Base-by-base conservation (phyloP, 2,113 vertebrate species). In the Meleagris gallopavo region DNA sequence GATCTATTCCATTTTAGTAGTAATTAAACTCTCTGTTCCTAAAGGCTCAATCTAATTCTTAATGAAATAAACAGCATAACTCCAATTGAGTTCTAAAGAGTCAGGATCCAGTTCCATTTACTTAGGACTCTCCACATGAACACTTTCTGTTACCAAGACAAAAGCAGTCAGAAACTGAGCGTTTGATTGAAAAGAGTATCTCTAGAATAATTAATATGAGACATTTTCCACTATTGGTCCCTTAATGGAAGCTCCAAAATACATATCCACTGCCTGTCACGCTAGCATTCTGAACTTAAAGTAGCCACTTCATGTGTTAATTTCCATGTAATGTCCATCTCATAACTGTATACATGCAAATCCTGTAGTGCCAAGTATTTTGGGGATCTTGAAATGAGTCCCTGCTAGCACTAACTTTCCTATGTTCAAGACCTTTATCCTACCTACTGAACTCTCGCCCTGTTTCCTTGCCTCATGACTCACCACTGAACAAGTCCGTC, bases 401-500 rank as follows among this genome's bases (percentile, higher is more conserved):
- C 61, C 54, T 91, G 91, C 60, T 52, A n/a, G 64, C 55, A 9
- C 7, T 67, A 72, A 24, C 38, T 71, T 91, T 83, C 77, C 87
- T 75, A 86, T 70, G 50, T 80, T 89, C 71, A 29, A 79, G 87
- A 82, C 84, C 91, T 91, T 89, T 88, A 41, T 58, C 78, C 86
- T 95, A 60, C 55, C 55, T 82, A 55, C 91, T 95, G 87, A 92
- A 94, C 94, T 95, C 78, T 95, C 55, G 64, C 71, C 84, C 3
- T 83, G 1, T 91, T 95, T 89, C 67, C 41, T 50, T 40, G 85
- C 82, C 43, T 94, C 72, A 29, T 95, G 93, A 93, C 78, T 95
- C 94, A 95, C 50, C 0, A 3, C 84, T 77, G 84, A 96, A 62
- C 94, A 82, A 94, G 0, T 32, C 82, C 64, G 87, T 8, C 89